Conservation (phyloP, 2,888 invertebrate genomes). For the Xestia c-nigrum region DNA sequence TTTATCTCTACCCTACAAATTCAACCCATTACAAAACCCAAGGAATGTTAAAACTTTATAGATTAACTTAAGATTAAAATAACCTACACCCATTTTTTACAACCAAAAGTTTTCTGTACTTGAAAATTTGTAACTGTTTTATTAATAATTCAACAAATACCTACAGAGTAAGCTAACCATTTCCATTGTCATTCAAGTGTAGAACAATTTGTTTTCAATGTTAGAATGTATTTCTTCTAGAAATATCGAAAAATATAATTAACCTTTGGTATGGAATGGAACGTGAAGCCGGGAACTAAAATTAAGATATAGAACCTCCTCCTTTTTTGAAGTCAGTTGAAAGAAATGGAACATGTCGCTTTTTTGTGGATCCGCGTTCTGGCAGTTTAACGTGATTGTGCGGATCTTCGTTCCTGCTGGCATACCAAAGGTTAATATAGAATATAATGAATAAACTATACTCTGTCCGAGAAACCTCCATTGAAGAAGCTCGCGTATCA, state of each 20-base stretch:
- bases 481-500: neutral
- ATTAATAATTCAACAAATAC: constrained; percentile 1
- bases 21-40: constrained; percentile 19
- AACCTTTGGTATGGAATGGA: neutral
- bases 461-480: neutral
- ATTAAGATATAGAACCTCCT: neutral
- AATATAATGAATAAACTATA: neutral
- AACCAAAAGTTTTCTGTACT: constrained; percentile 17
- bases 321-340: too few relatives aligned
- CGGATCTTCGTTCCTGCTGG: neutral
- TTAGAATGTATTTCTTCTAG: neutral
- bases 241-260: neutral
- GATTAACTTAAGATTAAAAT: constrained; percentile 31
- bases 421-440: neutral
- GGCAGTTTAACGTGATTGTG: neutral
- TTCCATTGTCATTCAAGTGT: constrained; percentile 30
- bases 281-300: neutral
- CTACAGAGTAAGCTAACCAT: constrained; percentile 1
- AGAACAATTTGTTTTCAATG: constrained; percentile 12
- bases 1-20: constrained; percentile 29
- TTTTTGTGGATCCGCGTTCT: neutral
- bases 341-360: neutral
- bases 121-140: constrained; percentile 5
- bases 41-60: constrained; percentile 43
- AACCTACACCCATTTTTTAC: constrained; percentile 39